Conservation (phyloP, 2,888 invertebrate species). For the Prosapia bicincta region DNA sequence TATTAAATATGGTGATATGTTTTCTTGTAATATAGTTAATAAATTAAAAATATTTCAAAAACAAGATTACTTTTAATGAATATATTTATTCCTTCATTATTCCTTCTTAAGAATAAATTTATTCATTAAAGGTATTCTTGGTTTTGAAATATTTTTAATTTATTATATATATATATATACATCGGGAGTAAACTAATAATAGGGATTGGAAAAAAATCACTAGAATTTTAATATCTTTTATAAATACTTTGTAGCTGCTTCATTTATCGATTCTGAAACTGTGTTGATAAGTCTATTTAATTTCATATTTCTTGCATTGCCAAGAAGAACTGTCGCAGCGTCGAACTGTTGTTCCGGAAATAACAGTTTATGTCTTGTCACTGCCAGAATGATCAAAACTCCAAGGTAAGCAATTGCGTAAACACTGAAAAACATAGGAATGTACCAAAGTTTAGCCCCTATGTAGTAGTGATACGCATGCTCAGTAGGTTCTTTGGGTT, state of each 20-base stretch:
- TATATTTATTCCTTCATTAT: too few species aligned
- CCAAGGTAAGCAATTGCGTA: conserved; percentile 63
- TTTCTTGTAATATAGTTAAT: too few species aligned
- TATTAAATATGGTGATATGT: too few species aligned
- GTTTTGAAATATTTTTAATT: too few species aligned
- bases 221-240: too few species aligned
- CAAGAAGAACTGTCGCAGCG: conserved; percentile 36
- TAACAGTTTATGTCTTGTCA: conserved; percentile 66
- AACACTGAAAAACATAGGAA: conserved; percentile 73
- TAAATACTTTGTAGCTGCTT: not conserved
- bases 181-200: too few species aligned
- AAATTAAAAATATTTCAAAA: too few species aligned
- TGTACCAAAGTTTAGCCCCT: conserved; percentile 70
- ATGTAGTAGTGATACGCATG: conserved; percentile 74
- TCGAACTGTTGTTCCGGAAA: conserved; percentile 42
- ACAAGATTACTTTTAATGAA: too few species aligned
- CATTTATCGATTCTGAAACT: not conserved
- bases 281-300: not conserved
- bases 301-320: not conserved
- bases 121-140: too few species aligned
- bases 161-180: too few species aligned
- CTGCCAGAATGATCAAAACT: conserved; percentile 66
- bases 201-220: too few species aligned
- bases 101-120: too few species aligned
- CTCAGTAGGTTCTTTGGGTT: conserved; percentile 40